Evolutionary conservation across 1,140 invertebrate species (phyloP).

Genomic region (Panagrolaimus sp.): DNA sequence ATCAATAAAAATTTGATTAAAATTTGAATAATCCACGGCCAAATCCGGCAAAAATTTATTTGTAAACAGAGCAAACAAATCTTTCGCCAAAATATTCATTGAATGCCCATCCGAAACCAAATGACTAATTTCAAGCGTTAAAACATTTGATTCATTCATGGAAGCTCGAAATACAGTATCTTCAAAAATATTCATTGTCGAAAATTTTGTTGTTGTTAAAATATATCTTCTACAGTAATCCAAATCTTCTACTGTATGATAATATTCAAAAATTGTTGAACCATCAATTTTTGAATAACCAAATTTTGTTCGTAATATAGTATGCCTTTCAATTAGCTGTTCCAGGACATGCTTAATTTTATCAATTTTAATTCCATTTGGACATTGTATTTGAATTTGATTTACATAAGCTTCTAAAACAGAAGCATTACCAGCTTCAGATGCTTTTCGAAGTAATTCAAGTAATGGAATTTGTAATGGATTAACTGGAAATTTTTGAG

Average conservation of each 20-base stretch:
- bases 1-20: not conserved
- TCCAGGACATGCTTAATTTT: too few relatives aligned
- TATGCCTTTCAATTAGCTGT: too few relatives aligned
- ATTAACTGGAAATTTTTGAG: not conserved
- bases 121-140: slow-evolving; percentile 24
- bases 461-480: slow-evolving; percentile 7
- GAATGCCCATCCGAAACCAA: slow-evolving; percentile 26
- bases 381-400: not conserved
- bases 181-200: not conserved
- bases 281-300: too few relatives aligned
- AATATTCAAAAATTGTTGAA: too few relatives aligned
- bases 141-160: not conserved
- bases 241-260: too few relatives aligned
- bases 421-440: not conserved
- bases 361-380: not conserved
- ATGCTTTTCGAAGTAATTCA: not conserved
- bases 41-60: not conserved
- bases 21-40: not conserved
- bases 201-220: too few relatives aligned
- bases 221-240: too few relatives aligned
- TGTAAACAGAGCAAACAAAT: not conserved
- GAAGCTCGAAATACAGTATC: not conserved
- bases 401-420: not conserved
- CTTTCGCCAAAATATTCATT: slow-evolving; percentile 28
- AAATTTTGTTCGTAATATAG: too few relatives aligned